A percentile compares a stretch with the other conserved stretches of the same genome.
These are phyloP conservation scores for Nineta flava DNA, from an alignment of 2,888 invertebrate genomes.

Conservation along the genomic window DNA sequence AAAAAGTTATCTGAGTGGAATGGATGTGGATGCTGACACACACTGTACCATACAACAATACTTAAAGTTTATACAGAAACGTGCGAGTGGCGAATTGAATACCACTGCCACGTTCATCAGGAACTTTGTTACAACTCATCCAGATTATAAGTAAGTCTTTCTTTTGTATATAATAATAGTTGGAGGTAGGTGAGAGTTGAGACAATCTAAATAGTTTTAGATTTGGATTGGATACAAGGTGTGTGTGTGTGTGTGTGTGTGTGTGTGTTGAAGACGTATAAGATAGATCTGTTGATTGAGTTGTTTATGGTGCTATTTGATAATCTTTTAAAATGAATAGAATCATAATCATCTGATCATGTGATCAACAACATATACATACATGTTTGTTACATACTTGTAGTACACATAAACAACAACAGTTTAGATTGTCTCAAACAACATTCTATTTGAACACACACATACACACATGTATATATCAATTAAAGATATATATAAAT, in stretches of 20 bases:
- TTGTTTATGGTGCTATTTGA: no score
- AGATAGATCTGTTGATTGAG: no score
- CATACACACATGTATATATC: slow-evolving; percentile 12
- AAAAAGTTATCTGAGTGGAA: slow-evolving; percentile 81
- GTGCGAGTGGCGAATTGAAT: slow-evolving; percentile 75
- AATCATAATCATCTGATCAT: no score
- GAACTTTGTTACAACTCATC: slow-evolving; percentile 73
- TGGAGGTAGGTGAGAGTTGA: background rate
- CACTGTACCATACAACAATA: slow-evolving; percentile 96
- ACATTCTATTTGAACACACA: background rate
- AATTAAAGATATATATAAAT: background rate
- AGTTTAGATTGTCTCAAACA: background rate
- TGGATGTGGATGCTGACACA: slow-evolving; percentile 97
- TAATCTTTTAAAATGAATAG: background rate
- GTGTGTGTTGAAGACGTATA: background rate
- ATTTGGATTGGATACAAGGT: background rate
- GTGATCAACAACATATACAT: no score
- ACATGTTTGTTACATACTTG: background rate
- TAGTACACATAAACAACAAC: background rate
- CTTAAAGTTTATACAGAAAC: slow-evolving; percentile 74
- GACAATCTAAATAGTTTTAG: background rate
- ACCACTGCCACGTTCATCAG: slow-evolving; percentile 95
- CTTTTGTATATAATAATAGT: no score
- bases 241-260: background rate
- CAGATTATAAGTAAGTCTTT: slow-evolving; percentile 64